Base-by-base conservation (phyloP, 2,888 invertebrate species). In the Acrobasis repandana region DNA sequence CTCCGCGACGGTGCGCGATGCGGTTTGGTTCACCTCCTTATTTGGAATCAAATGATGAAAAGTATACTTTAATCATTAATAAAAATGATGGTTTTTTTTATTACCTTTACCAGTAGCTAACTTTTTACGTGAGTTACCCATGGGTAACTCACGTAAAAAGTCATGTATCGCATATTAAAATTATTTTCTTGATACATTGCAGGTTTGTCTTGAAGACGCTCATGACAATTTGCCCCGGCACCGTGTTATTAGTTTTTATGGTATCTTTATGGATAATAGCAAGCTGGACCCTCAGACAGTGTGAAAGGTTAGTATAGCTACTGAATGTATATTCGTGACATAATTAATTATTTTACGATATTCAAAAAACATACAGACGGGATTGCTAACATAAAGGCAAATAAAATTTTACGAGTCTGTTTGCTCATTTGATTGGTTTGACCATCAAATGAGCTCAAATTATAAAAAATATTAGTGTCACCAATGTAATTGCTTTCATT, bases 151-250 rank as follows among this genome's bases (percentile, higher is more conserved):
- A n/a, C n/a, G n/a, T n/a, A n/a, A n/a, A n/a, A n/a, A n/a, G n/a
- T n/a, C n/a, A n/a, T n/a, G n/a, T n/a, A n/a, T n/a, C n/a, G n/a
- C 28, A 5, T 6, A 6, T 14, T 14, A 2, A 2, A 43, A 43
- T 43, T 43, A 14, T 43, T 43, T 43, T 6, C n/a, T 43, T 43
- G 14, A 43, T 43, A 3, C 2, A 34, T 83, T 73, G 28, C 94
- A 93, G 95, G 86, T 97, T 97, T 93, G 98, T 98, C 80, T 94
- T 98, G 83, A 98, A 98, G 93, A 99, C 99, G 67, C 94, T 99
- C 76, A 99, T 99, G 99, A 99, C 99, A 85, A 99, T 99, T 88
- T 99, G 99, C 91, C 99, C 99, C 61, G 99, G 95, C 89, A 99
- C 95, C 68, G 99, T 99, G 76, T 95, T 99, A 77, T 94, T 99